Base-by-base conservation (phyloP, 64 coral and sea anemone genomes). In the Stichodactyla mertensii region DNA sequence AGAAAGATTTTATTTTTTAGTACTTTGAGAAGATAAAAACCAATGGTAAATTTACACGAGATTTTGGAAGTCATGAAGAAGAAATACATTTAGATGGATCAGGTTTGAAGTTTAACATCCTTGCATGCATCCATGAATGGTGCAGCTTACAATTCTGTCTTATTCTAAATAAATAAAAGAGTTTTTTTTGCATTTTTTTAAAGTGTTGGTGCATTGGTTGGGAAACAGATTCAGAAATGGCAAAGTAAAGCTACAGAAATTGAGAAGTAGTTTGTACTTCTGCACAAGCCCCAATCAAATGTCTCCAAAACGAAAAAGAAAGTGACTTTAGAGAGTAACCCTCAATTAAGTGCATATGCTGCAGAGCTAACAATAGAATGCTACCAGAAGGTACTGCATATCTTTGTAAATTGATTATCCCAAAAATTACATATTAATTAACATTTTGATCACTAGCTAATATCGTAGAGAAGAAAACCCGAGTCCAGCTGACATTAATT, bases 311-410 rank as follows among this genome's bases (percentile, higher is more conserved):
- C 10, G 19, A 66, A 66, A 66, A 66, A 66, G 62, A 66, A 66
- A 66, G 19, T 1, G 62, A 66, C 62, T 20, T 16, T 66, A 66
- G 62, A 66, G 62, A 66, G 62, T 66, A 66, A 66, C 62, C 62
- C 62, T 66, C 62, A 66, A 66, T 66, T 66, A 66, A 66, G 62
- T 66, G 62, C 62, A 16, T 66, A 66, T 66, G 62, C 62, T 66
- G 62, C 62, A 66, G 62, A 19, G 62, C 62, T 66, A 66, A 66
- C 62, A 66, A 6, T 66, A 16, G 22, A n/a, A 66, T 66, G 62
- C 62, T 66, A 66, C 62, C 14, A 66, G 18, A 66, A 66, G 62
- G 62, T 66, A 66, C 62, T 66, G 62, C 62, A 66, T 66, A 8
- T 66, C 62, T 66, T 31, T 58, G 56, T 6, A 58, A 66, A 1